Conservation (phyloP, 2,888 invertebrate species). For the Caenorhabditis panamensis region DNA sequence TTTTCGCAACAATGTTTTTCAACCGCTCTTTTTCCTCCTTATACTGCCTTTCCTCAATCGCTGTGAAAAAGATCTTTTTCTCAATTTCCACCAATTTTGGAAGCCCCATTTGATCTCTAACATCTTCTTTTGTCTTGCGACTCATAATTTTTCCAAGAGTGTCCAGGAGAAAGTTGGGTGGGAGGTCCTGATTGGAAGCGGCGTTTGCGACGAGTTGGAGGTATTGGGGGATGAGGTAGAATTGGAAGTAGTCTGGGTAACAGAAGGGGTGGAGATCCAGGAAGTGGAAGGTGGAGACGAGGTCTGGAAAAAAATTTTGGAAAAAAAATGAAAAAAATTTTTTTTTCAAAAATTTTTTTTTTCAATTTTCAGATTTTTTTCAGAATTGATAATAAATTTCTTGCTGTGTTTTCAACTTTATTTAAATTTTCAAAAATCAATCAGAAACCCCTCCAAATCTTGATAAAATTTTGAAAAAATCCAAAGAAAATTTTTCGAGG, state of each 20-base stretch:
- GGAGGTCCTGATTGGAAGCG: background rate
- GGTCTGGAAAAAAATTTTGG: slow-evolving; percentile 38
- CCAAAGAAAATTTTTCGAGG: too few relatives aligned
- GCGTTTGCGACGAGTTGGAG: background rate
- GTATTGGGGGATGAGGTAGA: slow-evolving; percentile 15
- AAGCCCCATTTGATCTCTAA: slow-evolving; percentile 85
- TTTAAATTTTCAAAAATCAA: too few relatives aligned
- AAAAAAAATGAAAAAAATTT: too few relatives aligned
- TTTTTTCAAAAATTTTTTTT: too few relatives aligned
- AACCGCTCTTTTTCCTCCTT: slow-evolving; percentile 39
- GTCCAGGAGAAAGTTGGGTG: slow-evolving; percentile 7
- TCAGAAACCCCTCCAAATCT: too few relatives aligned
- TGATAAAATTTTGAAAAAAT: too few relatives aligned
- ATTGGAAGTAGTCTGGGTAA: slow-evolving; percentile 22
- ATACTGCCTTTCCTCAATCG: slow-evolving; percentile 88
- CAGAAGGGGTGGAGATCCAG: slow-evolving; percentile 58
- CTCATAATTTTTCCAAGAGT: slow-evolving; percentile 83
- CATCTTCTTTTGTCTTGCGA: slow-evolving; percentile 87
- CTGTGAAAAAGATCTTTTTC: slow-evolving; percentile 86
- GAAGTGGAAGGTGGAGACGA: slow-evolving; percentile 55
- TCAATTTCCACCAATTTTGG: slow-evolving; percentile 85
- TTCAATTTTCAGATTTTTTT: too few relatives aligned
- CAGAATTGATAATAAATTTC: too few relatives aligned
- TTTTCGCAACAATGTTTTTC: background rate
- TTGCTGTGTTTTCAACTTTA: too few relatives aligned